A percentile compares a stretch with the other conserved stretches of the same genome.
phyloP scores from a whole-genome alignment of 2,113 vertebrate genomes.

The Phalacrocorax aristotelis region DNA sequence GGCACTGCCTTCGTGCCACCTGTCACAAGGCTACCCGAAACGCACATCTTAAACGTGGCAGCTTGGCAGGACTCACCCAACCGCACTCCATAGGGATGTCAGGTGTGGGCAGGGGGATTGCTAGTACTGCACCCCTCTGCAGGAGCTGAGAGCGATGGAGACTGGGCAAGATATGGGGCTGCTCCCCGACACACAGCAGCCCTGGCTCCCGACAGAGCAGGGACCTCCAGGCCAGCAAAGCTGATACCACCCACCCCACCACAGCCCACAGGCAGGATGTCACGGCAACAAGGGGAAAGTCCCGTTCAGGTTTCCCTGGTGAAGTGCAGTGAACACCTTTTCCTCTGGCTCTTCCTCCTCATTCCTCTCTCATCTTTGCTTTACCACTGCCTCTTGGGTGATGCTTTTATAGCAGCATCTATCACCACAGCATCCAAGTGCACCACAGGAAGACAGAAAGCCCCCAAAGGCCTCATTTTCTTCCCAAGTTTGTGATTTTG shows the following conservation, averaged over 20 bases:
- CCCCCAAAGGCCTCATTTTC: not conserved
- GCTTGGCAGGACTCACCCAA: not conserved
- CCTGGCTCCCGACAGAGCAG: rapidly evolving
- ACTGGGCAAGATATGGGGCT: not conserved
- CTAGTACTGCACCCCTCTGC: not conserved
- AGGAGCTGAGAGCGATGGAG: not conserved
- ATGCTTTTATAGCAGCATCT: not conserved
- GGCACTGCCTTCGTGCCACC: not conserved
- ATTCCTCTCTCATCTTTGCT: not conserved
- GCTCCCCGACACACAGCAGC: not conserved
- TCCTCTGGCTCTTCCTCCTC: not conserved
- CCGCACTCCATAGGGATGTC: rapidly evolving
- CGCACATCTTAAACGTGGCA: rapidly evolving
- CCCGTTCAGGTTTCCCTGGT: rapidly evolving
- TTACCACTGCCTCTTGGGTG: not conserved
- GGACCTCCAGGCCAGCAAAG: not conserved
- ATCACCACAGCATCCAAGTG: not conserved
- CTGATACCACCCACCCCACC: rapidly evolving
- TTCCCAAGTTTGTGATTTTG: not conserved
- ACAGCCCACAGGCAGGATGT: rapidly evolving
- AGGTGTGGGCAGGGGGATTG: not conserved
- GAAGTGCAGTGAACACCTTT: not conserved
- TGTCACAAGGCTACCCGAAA: not conserved
- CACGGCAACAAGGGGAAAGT: not conserved
- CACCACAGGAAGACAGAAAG: not conserved